Percentiles rank a stretch among this genome's conserved stretches.
Evolutionary conservation across 2,113 vertebrate genomes (phyloP).

Genomic region (Beaufortia kweichowensis): DNA sequence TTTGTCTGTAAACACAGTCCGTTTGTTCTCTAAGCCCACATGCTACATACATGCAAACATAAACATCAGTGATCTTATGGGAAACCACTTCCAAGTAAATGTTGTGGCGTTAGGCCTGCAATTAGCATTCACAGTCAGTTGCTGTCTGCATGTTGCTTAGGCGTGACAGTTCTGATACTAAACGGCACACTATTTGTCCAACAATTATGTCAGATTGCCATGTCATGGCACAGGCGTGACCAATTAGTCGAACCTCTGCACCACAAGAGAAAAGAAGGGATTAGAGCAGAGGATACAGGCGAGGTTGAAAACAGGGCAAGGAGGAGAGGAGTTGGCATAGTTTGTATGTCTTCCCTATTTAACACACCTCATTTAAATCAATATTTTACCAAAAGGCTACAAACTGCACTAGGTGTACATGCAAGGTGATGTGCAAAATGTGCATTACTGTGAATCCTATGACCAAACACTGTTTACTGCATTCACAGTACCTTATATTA

Average conservation of each 20-base stretch:
- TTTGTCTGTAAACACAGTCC: neutral
- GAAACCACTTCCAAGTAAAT: slow-evolving; percentile 71
- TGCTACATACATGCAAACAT: slow-evolving; percentile 19
- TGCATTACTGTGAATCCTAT: no score
- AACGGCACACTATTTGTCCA: slow-evolving; percentile 74
- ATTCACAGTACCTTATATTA: no score
- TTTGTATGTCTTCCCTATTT: no score
- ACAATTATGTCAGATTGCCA: slow-evolving; percentile 74
- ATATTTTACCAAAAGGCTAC: no score
- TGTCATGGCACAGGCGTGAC: slow-evolving; percentile 74
- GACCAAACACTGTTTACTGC: no score
- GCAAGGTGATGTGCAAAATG: no score
- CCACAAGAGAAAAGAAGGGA: slow-evolving; percentile 63
- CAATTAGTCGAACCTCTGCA: slow-evolving; percentile 72
- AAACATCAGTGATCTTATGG: slow-evolving; percentile 58
- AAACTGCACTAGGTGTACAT: no score
- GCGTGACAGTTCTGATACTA: slow-evolving; percentile 69
- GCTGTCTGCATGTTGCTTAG: slow-evolving; percentile 68
- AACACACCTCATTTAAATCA: no score
- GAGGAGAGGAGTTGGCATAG: slow-evolving; percentile 28
- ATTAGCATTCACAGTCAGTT: slow-evolving; percentile 70
- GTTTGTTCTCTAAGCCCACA: neutral
- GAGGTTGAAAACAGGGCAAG: slow-evolving; percentile 15
- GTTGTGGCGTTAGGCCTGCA: slow-evolving; percentile 61
- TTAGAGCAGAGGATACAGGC: slow-evolving; percentile 65